Evolutionary conservation across 2,113 vertebrate genomes (phyloP).

Genomic region (Rynchops niger): DNA sequence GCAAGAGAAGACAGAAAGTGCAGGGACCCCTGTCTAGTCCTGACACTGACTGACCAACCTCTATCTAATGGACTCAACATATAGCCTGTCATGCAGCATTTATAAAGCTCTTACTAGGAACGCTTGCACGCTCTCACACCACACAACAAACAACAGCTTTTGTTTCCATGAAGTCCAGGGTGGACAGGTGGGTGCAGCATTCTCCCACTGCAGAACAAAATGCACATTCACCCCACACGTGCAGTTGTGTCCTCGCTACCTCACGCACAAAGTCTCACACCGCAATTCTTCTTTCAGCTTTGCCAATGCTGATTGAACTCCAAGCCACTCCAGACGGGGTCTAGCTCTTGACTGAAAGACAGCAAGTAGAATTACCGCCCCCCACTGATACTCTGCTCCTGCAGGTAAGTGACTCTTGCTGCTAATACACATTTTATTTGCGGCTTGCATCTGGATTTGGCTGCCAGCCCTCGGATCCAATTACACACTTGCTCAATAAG

Average conservation of each 20-base stretch:
- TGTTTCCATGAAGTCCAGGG: not conserved
- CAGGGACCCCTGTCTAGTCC: not conserved
- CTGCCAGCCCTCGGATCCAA: constrained; percentile 14
- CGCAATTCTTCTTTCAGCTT: not conserved
- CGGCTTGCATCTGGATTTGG: constrained; percentile 1
- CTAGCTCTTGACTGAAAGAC: not conserved
- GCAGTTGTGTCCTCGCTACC: not conserved
- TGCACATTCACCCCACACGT: not conserved
- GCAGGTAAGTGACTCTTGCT: not conserved
- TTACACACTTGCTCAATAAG: not conserved
- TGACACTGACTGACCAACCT: not conserved
- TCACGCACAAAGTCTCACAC: not conserved
- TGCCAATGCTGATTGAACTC: not conserved
- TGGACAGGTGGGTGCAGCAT: not conserved
- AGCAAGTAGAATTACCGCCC: not conserved
- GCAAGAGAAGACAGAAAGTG: not conserved
- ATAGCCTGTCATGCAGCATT: not conserved
- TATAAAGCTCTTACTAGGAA: not conserved
- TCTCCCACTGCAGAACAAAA: not conserved
- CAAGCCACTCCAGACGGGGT: not conserved
- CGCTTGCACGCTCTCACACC: rapidly evolving
- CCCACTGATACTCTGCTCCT: not conserved
- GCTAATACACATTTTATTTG: not conserved
- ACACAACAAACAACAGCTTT: not conserved
- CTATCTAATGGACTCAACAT: not conserved